Evolutionary conservation across 2,888 invertebrate species (phyloP).

Genomic region (Agrilus mali): DNA sequence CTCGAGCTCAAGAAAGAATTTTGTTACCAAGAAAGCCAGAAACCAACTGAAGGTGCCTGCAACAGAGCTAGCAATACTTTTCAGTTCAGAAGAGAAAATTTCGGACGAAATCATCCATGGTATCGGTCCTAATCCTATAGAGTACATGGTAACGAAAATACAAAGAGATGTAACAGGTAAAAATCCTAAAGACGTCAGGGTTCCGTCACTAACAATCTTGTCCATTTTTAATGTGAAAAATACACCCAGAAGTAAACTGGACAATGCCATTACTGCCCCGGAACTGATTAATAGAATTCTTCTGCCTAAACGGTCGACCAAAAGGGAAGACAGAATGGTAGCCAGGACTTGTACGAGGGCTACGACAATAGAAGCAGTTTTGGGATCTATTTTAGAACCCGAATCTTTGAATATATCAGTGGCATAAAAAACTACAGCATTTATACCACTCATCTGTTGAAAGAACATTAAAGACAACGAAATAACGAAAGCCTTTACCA

Average conservation of each 20-base stretch:
- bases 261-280: slow-evolving; percentile 54
- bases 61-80: slow-evolving; percentile 61
- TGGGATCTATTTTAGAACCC: slow-evolving; percentile 43
- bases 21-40: slow-evolving; percentile 67
- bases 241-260: slow-evolving; percentile 55
- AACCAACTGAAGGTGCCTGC: slow-evolving; percentile 76
- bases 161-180: slow-evolving; percentile 63
- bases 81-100: slow-evolving; percentile 66
- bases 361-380: slow-evolving; percentile 61
- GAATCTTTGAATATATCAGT: slow-evolving; percentile 60
- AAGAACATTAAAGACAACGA: slow-evolving; percentile 75
- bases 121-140: slow-evolving; percentile 75
- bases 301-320: slow-evolving; percentile 73
- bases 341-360: slow-evolving; percentile 72
- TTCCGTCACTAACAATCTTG: slow-evolving; percentile 25
- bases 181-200: slow-evolving; percentile 50
- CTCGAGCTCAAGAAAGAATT: slow-evolving; percentile 51
- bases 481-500: slow-evolving; percentile 55
- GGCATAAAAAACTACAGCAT: slow-evolving; percentile 72
- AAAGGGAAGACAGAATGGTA: slow-evolving; percentile 59
- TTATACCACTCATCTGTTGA: slow-evolving; percentile 78
- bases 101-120: slow-evolving; percentile 82
- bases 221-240: slow-evolving; percentile 47
- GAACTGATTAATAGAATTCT: slow-evolving; percentile 63
- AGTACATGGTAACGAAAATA: slow-evolving; percentile 67